Percentiles rank a stretch among this genome's conserved stretches.
phyloP scores from a whole-genome alignment of 35 echinoderm and acorn worm genomes.

The Ptychodera flava region DNA sequence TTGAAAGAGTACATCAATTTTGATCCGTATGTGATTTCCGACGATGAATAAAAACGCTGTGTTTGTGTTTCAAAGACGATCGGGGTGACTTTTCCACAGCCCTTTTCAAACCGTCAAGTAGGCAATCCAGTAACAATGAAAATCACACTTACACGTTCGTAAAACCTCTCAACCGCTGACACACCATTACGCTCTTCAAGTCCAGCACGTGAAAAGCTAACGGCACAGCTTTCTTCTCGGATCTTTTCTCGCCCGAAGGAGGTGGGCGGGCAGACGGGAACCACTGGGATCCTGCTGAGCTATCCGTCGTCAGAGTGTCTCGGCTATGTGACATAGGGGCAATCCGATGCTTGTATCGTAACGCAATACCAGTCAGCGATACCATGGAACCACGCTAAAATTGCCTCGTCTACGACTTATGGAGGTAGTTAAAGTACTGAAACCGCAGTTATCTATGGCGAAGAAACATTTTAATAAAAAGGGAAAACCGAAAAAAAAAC shows the following conservation, averaged over 20 bases:
- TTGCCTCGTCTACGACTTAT: not conserved
- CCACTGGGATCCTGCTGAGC: not conserved
- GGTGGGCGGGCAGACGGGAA: not conserved
- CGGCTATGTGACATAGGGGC: not conserved
- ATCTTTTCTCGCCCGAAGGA: not conserved
- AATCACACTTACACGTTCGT: not conserved
- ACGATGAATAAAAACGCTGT: no score
- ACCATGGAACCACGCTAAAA: not conserved
- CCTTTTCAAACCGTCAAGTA: not conserved
- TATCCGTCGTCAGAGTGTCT: not conserved
- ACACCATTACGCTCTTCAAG: not conserved
- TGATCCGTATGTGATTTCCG: no score
- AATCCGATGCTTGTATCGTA: not conserved
- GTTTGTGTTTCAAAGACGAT: no score
- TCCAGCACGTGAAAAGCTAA: no score
- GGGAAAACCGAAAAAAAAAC: not conserved
- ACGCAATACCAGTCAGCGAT: not conserved
- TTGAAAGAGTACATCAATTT: no score
- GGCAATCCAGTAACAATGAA: not conserved
- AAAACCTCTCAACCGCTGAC: not conserved
- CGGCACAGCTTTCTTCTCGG: not conserved
- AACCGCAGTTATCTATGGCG: not conserved
- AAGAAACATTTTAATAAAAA: not conserved
- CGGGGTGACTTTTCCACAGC: no score
- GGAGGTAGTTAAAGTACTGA: not conserved